Evolutionary conservation across 2,888 invertebrate genomes (phyloP), one percentile per base, ranked within the genome.

Genomic region (Hydraecia micacea): DNA sequence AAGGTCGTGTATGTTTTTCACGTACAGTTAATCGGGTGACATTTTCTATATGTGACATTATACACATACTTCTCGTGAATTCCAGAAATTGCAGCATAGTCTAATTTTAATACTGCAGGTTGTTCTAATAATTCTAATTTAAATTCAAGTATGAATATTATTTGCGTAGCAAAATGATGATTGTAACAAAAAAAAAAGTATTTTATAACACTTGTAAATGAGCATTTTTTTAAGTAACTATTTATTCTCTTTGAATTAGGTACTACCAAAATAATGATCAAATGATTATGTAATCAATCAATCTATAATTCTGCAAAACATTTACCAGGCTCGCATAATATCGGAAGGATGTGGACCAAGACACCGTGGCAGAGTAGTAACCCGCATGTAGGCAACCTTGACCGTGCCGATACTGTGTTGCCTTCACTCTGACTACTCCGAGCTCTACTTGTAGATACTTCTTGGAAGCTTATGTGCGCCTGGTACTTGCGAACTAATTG

Each of bases 1-100:
- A 93, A 93, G 93, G 94, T 80, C 93, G 87, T 75, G 71, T 88
- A 85, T 87, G 86, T 88, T 87, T 81, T 85, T 80, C 84, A 87
- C 79, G 66, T 81, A 81, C 72, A 28, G 49, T 83, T 79, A 83
- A 85, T 84, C 84, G n/a, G 42, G 60, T 81, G 79, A 74, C 79
- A 86, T 81, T 88, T 85, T 80, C 76, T 84, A 21, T 76, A 78
- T 65, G 28, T 74, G 65, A 67, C 70, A 71, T 80, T 72, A 80
- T 83, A 78, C 77, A 86, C 79, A 80, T 73, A 73, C 80, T 15
- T 72, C 73, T 75, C 82, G 84, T 73, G 70, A 77, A 75, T 90
- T 90, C 87, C 84, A 87, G 81, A 87, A 90, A 82, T 46, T n/a
- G 0, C n/a, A n/a, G n/a, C n/a, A n/a, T n/a, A n/a, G 81, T 72